Percentiles rank a stretch among this genome's conserved stretches.
These are phyloP conservation scores for Paratrypauchen microcephalus DNA, from an alignment of 2,797 vertebrate genomes.

Conservation along the genomic window DNA sequence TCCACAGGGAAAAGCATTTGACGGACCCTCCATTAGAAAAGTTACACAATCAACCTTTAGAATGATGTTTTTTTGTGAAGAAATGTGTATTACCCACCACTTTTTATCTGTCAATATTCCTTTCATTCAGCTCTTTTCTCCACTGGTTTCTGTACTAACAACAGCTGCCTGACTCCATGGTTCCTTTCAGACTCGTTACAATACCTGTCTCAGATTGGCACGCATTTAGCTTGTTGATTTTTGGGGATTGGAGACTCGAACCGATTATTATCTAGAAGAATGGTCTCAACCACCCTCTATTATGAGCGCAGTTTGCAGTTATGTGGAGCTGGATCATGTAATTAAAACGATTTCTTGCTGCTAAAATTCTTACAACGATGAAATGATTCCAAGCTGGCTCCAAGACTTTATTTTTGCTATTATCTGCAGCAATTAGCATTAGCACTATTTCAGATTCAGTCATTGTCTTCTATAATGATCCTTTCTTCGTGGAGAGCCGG, in stretches of 20 bases:
- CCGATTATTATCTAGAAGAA: background rate
- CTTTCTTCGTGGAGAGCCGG: background rate
- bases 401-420: background rate
- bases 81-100: background rate
- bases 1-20: too few relatives aligned
- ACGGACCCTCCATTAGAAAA: too few relatives aligned
- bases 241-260: background rate
- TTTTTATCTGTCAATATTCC: conserved; percentile 21
- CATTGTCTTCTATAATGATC: background rate
- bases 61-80: conserved; percentile 10
- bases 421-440: background rate
- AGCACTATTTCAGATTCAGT: background rate
- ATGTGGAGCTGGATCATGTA: background rate
- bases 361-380: background rate
- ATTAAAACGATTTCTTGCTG: background rate
- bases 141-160: conserved; percentile 17
- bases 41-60: conserved; percentile 3
- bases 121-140: conserved; percentile 29
- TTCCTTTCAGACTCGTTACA: conserved; percentile 23
- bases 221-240: conserved; percentile 9
- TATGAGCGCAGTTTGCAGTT: conserved; percentile 1
- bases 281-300: background rate
- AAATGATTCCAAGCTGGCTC: conserved; percentile 14
- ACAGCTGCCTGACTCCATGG: conserved; percentile 1
- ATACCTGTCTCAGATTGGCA: conserved; percentile 20